Percentiles rank a stretch among this genome's conserved stretches.
Conservation (phyloP, 2,113 vertebrate genomes). For the Suricata suricatta region DNA sequence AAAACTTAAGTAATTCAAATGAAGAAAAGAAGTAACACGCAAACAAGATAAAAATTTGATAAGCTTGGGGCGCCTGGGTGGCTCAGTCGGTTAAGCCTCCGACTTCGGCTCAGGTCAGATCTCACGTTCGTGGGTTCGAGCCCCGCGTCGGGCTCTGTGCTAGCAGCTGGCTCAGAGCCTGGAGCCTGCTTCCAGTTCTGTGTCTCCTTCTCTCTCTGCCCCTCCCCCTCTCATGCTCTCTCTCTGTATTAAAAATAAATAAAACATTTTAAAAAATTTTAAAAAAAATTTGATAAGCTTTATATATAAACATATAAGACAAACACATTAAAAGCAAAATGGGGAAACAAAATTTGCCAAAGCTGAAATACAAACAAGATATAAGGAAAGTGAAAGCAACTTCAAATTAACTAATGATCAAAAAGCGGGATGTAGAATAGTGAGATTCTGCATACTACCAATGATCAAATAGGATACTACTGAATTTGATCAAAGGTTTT, state of each 20-base stretch:
- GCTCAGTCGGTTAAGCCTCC: no score
- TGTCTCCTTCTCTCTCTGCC: no score
- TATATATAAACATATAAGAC: neutral
- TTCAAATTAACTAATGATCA: neutral
- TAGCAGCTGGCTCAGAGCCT: no score
- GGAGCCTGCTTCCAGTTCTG: no score
- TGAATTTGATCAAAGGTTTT: neutral
- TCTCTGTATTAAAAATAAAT: no score
- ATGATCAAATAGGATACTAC: neutral
- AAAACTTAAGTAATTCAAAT: neutral
- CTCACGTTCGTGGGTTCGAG: no score
- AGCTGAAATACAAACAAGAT: neutral
- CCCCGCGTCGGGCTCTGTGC: no score
- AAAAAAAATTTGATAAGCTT: neutral
- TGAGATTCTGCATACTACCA: neutral
- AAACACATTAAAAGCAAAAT: neutral
- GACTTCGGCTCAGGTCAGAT: no score
- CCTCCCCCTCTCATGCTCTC: no score
- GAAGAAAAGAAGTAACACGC: neutral
- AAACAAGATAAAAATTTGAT: neutral
- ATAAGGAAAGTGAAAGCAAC: neutral
- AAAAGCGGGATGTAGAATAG: neutral
- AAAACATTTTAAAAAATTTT: no score
- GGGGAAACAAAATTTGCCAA: neutral
- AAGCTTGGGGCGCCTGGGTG: no score